Conservation (phyloP, 2,797 vertebrate genomes). For the Neostethus bicornis region DNA sequence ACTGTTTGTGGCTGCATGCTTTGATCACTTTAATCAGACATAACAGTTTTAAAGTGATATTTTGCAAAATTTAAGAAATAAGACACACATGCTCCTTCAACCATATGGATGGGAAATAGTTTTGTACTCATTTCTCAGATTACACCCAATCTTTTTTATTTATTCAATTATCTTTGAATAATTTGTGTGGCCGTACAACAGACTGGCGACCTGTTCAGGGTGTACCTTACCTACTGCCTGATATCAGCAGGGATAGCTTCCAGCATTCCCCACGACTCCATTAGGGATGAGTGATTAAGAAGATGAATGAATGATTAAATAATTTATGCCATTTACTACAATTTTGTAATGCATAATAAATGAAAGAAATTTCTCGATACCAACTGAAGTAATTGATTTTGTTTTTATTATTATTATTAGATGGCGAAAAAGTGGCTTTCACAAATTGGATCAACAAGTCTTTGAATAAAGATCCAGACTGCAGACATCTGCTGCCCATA, state of each 20-base stretch:
- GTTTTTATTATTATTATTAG: conserved; percentile 65
- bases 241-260: too few species aligned
- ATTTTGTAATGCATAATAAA: background rate
- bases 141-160: background rate
- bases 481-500: conserved; percentile 91
- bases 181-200: too few species aligned
- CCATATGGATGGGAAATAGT: background rate
- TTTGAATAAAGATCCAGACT: conserved; percentile 90
- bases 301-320: too few species aligned
- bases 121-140: background rate
- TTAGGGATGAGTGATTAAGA: too few species aligned
- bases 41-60: background rate
- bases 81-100: too few species aligned
- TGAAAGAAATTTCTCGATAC: too few species aligned
- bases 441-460: conserved; percentile 98
- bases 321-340: background rate
- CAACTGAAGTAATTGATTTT: background rate
- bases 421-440: conserved; percentile 98
- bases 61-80: background rate
- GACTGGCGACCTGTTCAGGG: too few species aligned
- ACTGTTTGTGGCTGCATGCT: background rate
- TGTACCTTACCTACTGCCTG: too few species aligned
- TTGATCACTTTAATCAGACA: background rate
- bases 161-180: background rate
- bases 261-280: too few species aligned